Evolutionary conservation across 2,888 invertebrate species (phyloP).

Genomic region (Blastobasis lacticolella): DNA sequence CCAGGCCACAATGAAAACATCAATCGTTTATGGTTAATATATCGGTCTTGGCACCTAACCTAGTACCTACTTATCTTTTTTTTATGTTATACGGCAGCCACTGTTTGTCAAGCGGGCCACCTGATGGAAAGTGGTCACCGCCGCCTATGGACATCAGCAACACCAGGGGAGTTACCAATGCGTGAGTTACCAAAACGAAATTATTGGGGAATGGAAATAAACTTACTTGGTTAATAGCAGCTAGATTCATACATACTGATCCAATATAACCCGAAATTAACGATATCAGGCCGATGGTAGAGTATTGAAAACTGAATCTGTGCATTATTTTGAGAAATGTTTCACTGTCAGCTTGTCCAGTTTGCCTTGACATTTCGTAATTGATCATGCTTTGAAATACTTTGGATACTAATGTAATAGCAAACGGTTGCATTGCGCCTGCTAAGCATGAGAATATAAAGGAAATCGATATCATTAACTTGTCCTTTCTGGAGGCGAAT

Average conservation of each 20-base stretch:
- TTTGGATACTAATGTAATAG: constrained; percentile 80
- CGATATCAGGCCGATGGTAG: constrained; percentile 74
- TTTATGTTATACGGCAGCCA: no score
- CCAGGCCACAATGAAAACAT: no score
- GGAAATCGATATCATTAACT: constrained; percentile 72
- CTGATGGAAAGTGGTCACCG: no score
- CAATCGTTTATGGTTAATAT: no score
- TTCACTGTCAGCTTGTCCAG: constrained; percentile 23
- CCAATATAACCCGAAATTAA: constrained; percentile 77
- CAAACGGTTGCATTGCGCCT: constrained; percentile 78
- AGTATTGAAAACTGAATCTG: constrained; percentile 76
- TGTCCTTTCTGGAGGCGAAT: constrained; percentile 76
- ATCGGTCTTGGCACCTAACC: no score
- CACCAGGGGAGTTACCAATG: no score
- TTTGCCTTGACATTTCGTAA: constrained; percentile 31
- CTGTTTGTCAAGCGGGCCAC: no score
- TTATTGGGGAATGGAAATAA: constrained; percentile 76
- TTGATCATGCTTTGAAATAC: constrained; percentile 77
- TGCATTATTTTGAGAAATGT: constrained; percentile 64
- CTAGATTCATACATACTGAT: constrained; percentile 79
- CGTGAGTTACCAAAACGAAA: no score
- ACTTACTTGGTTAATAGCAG: constrained; percentile 80
- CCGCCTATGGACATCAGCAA: no score
- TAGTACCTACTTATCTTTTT: no score
- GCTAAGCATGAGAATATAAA: constrained; percentile 72